Base-by-base conservation (phyloP, 2,113 vertebrate species). In the Embiotoca jacksoni region DNA sequence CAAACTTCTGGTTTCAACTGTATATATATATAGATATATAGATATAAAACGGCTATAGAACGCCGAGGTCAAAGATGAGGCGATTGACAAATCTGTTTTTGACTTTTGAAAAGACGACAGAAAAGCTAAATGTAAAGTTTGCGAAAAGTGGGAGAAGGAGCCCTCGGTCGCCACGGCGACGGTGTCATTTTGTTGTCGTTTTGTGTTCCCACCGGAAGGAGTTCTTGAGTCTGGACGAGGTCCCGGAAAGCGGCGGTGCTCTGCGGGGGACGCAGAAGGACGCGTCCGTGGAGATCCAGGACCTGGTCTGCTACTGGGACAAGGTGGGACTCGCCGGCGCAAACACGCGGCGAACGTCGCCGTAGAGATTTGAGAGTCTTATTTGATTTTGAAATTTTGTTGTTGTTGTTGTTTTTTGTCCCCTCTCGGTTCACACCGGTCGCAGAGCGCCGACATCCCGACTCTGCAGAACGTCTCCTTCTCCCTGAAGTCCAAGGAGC, bases 301-400 rank as follows among this genome's bases (percentile, higher is more conserved):
- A 98, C 81, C 85, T 98, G 76, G 91, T 94, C 31, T 97, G 97
- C 92, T 96, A 93, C 89, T 98, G 97, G 97, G 95, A 98, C 84
- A 95, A 96, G 96, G 97, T 52, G 13, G 2, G 15, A 7, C 2
- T 5, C 49, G 23, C 10, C 10, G 10, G 10, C 9, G 6, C 41
- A 3, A 44, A 44, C 41, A 23, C 23, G 23, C 23, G 23, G 23
- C 23, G 23, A 23, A 23, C 23, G 23, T 23, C 23, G 23, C 23
- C 23, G 23, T 23, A 23, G 23, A 23, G 23, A 23, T 23, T 23
- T 23, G 23, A 23, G 23, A 23, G 23, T 23, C 23, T 23, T 46
- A 7, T 52, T 23, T 23, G n/a, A 52, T 23, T 14, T 52, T 23
- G 13, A 52, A 6, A n/a, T 52, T 11, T 46, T 11, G 44, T 6